These are phyloP conservation scores for Gastrophryne carolinensis DNA, from an alignment of 2,797 vertebrate species.

Conservation along the genomic window DNA sequence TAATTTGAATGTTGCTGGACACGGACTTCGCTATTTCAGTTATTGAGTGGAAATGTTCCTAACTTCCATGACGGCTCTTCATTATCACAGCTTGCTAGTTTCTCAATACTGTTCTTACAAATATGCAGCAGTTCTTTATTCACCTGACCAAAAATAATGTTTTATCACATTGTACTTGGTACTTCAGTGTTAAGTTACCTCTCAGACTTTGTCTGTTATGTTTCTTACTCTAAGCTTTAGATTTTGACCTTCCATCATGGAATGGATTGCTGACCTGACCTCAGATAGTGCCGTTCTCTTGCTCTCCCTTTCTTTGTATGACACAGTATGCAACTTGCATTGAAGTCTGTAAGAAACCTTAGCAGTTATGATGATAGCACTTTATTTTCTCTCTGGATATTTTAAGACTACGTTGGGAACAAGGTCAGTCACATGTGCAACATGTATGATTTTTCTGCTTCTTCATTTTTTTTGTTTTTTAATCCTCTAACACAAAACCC, in stretches of 20 bases:
- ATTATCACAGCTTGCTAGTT: constrained; percentile 64
- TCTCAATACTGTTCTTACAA: constrained; percentile 52
- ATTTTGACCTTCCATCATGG: neutral
- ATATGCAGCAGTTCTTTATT: constrained; percentile 1
- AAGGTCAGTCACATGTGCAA: neutral
- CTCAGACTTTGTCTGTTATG: neutral
- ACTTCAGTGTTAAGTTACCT: neutral
- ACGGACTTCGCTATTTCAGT: constrained; percentile 68
- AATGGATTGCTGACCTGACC: neutral
- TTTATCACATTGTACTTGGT: neutral
- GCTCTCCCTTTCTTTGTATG: too few species aligned
- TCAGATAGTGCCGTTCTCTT: constrained; percentile 13
- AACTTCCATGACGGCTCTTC: constrained; percentile 1
- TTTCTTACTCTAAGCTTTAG: neutral
- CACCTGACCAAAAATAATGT: constrained; percentile 18
- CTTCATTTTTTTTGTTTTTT: constrained; percentile 24
- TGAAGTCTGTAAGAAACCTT: neutral
- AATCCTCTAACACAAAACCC: neutral
- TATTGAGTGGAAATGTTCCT: neutral
- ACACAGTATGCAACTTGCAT: constrained; percentile 28
- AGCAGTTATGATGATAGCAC: neutral
- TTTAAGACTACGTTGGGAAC: neutral
- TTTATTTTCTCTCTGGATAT: constrained; percentile 14
- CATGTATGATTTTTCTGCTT: neutral
- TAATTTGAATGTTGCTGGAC: constrained; percentile 76